Evolutionary conservation across 2,888 invertebrate species (phyloP), one percentile per base, ranked within the genome.

Genomic region (Herminia tarsipennalis): DNA sequence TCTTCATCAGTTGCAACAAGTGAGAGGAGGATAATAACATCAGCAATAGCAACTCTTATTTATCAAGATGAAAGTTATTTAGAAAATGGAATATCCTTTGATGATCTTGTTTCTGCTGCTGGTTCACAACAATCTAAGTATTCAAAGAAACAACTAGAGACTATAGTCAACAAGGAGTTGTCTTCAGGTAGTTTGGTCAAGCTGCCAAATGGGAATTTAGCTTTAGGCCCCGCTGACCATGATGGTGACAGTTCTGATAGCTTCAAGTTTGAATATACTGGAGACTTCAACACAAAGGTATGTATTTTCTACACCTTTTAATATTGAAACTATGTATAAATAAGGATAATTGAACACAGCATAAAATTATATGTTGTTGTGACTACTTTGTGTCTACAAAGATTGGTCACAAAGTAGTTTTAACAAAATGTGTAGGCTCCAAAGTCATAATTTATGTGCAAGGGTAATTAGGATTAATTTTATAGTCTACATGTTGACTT

Each of bases 11-110:
- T 84, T 51, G 86, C 83, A 51, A 78, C 81, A 52, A 83, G 79
- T 77, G 81, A 93, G 76, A 74, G 93, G 74, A 76, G 90, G 61
- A 84, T 95, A 65, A 92, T 95, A 53, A 94, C 94, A 33, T 93
- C 94, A 54, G 95, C 95, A 13, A 94, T 95, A 53, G 94, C 95
- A 37, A 94, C 95, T 70, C 86, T 95, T 20, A 94, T 95, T 52
- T 93, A 94, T 58, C 93, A 94, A 68, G 95, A 95, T 73, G 94
- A 95, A 40, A 95, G 94, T 78, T 95, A 94, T 68, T 86, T 95
- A 45, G 94, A 95, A 77, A 93, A 93, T 77, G 95, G 95, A 12
- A 94, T 96, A 48, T 94, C 95, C n/a, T 93, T 94, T 48, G 89
- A 90, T 41, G 94, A 94, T 67, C 90, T 96, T 48, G 92, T 95